Evolutionary conservation across 2,797 vertebrate genomes (phyloP), one percentile per base, ranked within the genome.

Genomic region (Taeniopygia guttata): DNA sequence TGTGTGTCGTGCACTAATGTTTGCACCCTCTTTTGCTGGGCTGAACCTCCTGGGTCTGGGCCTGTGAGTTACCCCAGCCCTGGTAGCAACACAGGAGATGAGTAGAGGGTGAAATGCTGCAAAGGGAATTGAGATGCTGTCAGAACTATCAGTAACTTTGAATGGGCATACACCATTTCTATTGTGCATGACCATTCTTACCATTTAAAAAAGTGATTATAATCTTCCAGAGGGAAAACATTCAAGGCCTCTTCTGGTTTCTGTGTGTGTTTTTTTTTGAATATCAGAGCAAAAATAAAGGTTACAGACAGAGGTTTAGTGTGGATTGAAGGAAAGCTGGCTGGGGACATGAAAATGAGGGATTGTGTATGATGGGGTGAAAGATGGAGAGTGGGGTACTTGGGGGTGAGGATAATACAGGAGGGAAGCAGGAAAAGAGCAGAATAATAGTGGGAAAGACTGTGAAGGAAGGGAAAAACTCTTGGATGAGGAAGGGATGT

Each of bases 121-220:
- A 51, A 27, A 51, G 30, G 30, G 40, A 83, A 26, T 5, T 46
- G 38, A 21, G 19, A 15, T 20, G 42, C 45, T 89, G 36, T 43
- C 22, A 58, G 55, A 43, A 2, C 9, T 22, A 5, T 38, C n/a
- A 4, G 14, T 20, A 46, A 11, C 15, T 22, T 16, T 68, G 29
- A 7, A 3, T 15, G 9, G n/a, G 17, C 20, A 6, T 5, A 20
- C 7, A 43, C 22, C 1, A 2, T 49, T 72, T 18, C 3, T 10
- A 12, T 18, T 32, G 56, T 48, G 62, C 58, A 42, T 66, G 42
- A 70, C 21, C 13, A 8, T 79, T 48, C 54, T 55, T 55, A 0
- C 42, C 1, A 14, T 15, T 76, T 19, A 49, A 76, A 81, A 73
- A 84, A 36, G 3, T 18, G 20, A 21, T 56, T 27, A 5, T 18